These are phyloP conservation scores for Hypercompe scribonia DNA, from an alignment of 2,888 invertebrate genomes.

Conservation along the genomic window DNA sequence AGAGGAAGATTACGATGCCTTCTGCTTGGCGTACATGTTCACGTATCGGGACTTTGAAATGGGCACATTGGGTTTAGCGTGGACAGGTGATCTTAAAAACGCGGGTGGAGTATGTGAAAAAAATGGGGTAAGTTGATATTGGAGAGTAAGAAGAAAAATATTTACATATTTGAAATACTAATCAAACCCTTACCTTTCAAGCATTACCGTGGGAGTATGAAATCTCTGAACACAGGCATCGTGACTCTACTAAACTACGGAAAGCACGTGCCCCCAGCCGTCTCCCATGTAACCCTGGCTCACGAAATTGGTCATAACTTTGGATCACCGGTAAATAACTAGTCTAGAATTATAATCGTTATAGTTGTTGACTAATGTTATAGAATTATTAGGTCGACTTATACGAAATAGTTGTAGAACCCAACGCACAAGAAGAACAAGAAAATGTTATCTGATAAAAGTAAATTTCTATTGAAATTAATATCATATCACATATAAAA, in stretches of 20 bases:
- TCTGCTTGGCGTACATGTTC: slow-evolving; percentile 99
- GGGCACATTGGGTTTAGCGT: slow-evolving; percentile 98
- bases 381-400: no score
- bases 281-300: slow-evolving; percentile 98
- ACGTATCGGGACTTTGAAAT: slow-evolving; percentile 98
- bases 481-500: no score
- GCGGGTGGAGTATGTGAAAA: slow-evolving; percentile 99
- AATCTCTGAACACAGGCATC: slow-evolving; percentile 98
- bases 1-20: slow-evolving; percentile 99
- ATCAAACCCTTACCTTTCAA: slow-evolving; percentile 71
- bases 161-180: not conserved
- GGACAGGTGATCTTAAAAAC: slow-evolving; percentile 98
- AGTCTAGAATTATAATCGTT: not conserved
- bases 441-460: no score
- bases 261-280: slow-evolving; percentile 98
- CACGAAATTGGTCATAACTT: slow-evolving; percentile 99
- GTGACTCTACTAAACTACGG: slow-evolving; percentile 99
- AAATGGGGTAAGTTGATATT: slow-evolving; percentile 91
- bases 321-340: slow-evolving; percentile 93
- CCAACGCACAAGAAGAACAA: no score
- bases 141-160: not conserved
- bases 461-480: no score
- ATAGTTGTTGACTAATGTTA: no score
- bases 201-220: slow-evolving; percentile 97
- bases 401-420: no score